These are phyloP conservation scores for Morpho helenor DNA, from an alignment of 2,888 invertebrate species.

Conservation along the genomic window DNA sequence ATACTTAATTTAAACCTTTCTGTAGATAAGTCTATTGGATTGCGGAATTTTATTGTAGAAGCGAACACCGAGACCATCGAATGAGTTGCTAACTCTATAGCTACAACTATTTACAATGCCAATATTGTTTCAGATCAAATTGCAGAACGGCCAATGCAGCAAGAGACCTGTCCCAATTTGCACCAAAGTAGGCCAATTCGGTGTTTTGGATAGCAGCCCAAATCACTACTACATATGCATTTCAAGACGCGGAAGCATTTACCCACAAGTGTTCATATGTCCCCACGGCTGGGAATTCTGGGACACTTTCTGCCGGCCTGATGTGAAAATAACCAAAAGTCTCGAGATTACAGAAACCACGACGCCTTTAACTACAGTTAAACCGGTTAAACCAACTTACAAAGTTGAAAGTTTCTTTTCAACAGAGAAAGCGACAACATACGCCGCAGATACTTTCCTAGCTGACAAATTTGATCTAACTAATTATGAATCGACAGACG, in stretches of 20 bases:
- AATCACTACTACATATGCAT: conserved; percentile 70
- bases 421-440: conserved; percentile 52
- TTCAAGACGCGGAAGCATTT: conserved; percentile 39
- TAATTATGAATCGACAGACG: conserved; percentile 54
- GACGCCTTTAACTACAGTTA: conserved; percentile 8
- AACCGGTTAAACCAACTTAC: conserved; percentile 28
- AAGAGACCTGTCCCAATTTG: conserved; percentile 54
- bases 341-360: conserved; percentile 11
- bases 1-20: no score
- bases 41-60: no score
- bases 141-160: conserved; percentile 56
- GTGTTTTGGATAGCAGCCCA: conserved; percentile 44
- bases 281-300: conserved; percentile 67
- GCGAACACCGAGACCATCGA: no score
- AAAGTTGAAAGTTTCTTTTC: conserved; percentile 53
- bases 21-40: no score
- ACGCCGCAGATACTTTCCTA: conserved; percentile 59
- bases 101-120: no score
- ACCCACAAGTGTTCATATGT: conserved; percentile 66
- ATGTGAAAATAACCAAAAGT: conserved; percentile 30
- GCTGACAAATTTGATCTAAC: conserved; percentile 64
- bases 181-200: conserved; percentile 49
- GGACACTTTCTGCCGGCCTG: conserved; percentile 57
- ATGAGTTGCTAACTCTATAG: no score
- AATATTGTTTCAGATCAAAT: conserved; percentile 45